Base-by-base conservation (phyloP, 2,797 vertebrate genomes). In the Emys orbicularis region DNA sequence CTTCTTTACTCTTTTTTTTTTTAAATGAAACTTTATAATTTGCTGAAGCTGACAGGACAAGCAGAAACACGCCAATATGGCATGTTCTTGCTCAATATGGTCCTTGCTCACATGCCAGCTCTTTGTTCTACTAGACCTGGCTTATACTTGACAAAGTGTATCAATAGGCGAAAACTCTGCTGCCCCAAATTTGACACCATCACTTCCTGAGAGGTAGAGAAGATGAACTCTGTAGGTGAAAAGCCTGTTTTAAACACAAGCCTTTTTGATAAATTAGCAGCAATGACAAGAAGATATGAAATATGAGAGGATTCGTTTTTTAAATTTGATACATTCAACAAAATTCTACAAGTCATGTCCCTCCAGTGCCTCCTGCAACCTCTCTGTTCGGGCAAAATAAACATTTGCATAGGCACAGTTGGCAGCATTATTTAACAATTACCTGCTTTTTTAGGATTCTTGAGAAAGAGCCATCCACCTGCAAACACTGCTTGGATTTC, bases 391-490 rank as follows among this genome's bases (percentile, higher is more conserved):
- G 57, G 49, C 82, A 72, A 92, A 87, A 50, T 13, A 86, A 87
- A 47, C 0, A 50, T 31, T 52, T 1, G 0, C 72, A 91, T 0
- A 59, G 47, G 77, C 82, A 92, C 54, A 85, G 88, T 84, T 94
- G 92, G 84, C 86, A 95, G 81, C 23, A 50, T 85, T 61, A 89
- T 11, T 25, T 93, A 95, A 92, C 80, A 95, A 93, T 56, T 96
- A 74, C 57, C 81, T 18, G 91, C 50, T 15, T 81, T 92, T 41
- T 84, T 89, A 31, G 3, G 41, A 96, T n/a, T 84, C 74, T 84
- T 87, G 68, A 90, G 23, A 79, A 81, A 94, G 79, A 57, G 15
- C 80, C 13, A 87, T 88, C 12, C 81, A 97, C 86, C 27, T 93
- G 82, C 87, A 92, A 94, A 94, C 50, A 91, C 29, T 81, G 2